phyloP scores from a whole-genome alignment of 2,888 invertebrate species.

The Dicyrtomina minuta region DNA sequence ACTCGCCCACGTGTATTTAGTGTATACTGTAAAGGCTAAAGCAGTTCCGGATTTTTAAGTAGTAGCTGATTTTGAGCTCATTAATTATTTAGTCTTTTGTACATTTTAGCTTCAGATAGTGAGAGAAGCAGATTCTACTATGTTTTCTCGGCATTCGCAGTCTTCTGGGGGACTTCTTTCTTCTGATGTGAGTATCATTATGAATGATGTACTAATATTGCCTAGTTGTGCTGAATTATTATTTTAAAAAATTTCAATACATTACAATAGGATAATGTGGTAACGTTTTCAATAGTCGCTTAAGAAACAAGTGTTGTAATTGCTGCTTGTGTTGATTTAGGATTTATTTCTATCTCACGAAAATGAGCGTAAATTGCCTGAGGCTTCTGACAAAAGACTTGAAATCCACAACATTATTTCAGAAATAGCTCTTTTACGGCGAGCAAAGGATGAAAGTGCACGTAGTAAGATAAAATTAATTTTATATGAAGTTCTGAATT shows the following conservation, averaged over 20 bases:
- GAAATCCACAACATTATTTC: conserved; percentile 37
- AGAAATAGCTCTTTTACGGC: conserved; percentile 35
- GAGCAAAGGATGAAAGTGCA: conserved; percentile 38
- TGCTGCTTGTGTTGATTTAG: neutral
- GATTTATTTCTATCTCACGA: neutral
- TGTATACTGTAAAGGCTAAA: too few species aligned
- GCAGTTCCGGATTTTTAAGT: too few species aligned
- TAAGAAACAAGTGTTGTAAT: too few species aligned
- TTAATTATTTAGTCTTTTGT: too few species aligned
- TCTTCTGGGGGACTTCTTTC: neutral
- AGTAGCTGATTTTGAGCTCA: too few species aligned
- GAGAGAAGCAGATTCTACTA: conserved; percentile 2
- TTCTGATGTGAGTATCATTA: neutral
- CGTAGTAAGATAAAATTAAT: conserved; percentile 23
- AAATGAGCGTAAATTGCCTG: neutral
- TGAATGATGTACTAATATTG: too few species aligned
- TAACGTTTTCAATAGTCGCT: too few species aligned
- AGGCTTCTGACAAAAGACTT: conserved; percentile 20
- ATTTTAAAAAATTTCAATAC: too few species aligned
- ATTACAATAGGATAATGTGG: too few species aligned
- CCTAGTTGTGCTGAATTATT: too few species aligned
- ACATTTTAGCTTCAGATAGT: neutral
- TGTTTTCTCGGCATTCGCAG: conserved; percentile 6
- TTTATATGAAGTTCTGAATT: neutral
- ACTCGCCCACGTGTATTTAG: neutral